Evolutionary conservation across 2,113 vertebrate genomes (phyloP).

Genomic region (Gavialis gangeticus): DNA sequence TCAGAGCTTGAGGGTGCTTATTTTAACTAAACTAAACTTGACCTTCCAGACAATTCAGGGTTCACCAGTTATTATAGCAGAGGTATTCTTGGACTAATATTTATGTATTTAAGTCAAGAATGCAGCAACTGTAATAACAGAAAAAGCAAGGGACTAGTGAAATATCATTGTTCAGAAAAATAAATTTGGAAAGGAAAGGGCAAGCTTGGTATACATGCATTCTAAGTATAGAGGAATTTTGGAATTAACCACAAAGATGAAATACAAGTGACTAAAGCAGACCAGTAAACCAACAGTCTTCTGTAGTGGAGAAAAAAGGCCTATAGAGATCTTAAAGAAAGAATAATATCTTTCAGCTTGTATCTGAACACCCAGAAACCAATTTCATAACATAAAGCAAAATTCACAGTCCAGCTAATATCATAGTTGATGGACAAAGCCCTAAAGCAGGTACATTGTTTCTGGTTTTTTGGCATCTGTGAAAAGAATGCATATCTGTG

Average conservation of each 20-base stretch:
- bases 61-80: neutral
- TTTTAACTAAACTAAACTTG: neutral
- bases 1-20: neutral
- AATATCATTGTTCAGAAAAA: neutral
- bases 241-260: neutral
- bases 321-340: neutral
- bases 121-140: neutral
- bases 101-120: neutral
- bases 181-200: neutral
- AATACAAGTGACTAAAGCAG: neutral
- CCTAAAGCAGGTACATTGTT: slow-evolving; percentile 15
- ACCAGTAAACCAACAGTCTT: rapidly evolving
- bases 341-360: neutral
- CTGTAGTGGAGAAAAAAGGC: neutral
- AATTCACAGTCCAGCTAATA: neutral
- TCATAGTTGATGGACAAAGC: slow-evolving; percentile 22
- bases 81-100: neutral
- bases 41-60: neutral
- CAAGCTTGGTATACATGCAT: neutral
- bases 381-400: slow-evolving; percentile 10
- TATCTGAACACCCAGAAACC: neutral
- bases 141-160: rapidly evolving
- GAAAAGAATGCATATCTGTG: neutral
- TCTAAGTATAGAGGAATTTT: neutral
- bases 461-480: slow-evolving; percentile 4